phyloP scores from a whole-genome alignment of 2,888 invertebrate species.

The Thyatira batis region DNA sequence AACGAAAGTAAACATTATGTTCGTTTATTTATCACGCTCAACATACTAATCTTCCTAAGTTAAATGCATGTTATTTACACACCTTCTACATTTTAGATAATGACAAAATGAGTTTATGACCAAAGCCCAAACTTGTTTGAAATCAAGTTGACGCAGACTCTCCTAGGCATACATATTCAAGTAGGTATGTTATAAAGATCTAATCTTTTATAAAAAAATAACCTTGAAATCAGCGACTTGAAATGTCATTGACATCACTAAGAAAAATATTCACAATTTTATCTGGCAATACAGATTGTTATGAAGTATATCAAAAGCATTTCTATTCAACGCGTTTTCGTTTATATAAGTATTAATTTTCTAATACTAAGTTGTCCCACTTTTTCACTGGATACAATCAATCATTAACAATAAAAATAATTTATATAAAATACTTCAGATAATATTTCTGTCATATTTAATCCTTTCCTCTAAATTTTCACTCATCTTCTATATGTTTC shows the following conservation, averaged over 20 bases:
- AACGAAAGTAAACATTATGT: constrained; percentile 70
- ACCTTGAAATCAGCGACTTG: constrained; percentile 76
- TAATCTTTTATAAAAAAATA: constrained; percentile 78
- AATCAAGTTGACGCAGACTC: constrained; percentile 65
- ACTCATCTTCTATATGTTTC: constrained; percentile 92
- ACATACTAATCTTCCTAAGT: constrained; percentile 69
- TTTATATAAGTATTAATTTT: constrained; percentile 57
- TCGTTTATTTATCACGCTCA: constrained; percentile 65
- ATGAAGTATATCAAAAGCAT: constrained; percentile 75
- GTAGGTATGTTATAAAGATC: constrained; percentile 60
- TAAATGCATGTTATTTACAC: constrained; percentile 79
- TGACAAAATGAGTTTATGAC: constrained; percentile 58
- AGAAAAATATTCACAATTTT: constrained; percentile 82
- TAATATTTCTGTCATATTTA: constrained; percentile 61
- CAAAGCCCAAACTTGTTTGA: constrained; percentile 55
- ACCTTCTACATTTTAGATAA: constrained; percentile 63
- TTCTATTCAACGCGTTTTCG: constrained; percentile 50
- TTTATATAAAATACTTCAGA: constrained; percentile 76
- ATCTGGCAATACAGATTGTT: constrained; percentile 82
- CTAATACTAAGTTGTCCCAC: constrained; percentile 78
- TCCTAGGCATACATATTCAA: constrained; percentile 73
- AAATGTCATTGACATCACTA: constrained; percentile 79
- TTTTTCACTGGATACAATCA: constrained; percentile 73
- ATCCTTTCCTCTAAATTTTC: constrained; percentile 64
- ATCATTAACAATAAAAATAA: constrained; percentile 74